phyloP scores from a whole-genome alignment of 1,140 invertebrate genomes.

The Sarcophaga peregrina region DNA sequence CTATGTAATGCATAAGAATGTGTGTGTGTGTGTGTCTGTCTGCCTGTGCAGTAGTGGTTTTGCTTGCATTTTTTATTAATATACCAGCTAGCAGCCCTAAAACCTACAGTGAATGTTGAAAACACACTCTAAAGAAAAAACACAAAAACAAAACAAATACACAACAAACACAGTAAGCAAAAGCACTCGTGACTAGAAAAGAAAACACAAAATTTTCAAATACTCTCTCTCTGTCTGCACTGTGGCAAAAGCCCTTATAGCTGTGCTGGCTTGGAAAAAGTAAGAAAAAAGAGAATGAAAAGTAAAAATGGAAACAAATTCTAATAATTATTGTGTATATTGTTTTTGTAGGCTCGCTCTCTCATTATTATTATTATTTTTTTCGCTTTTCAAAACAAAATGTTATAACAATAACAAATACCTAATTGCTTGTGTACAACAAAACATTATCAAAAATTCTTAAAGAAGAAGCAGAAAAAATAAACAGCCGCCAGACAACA shows the following conservation, averaged over 20 bases:
- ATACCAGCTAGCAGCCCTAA: not conserved
- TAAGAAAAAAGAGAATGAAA: not conserved
- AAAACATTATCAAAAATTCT: not conserved
- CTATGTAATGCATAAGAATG: no score
- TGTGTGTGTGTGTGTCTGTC: conserved; percentile 16
- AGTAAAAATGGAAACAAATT: not conserved
- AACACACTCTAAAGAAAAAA: no score
- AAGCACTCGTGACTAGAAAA: no score
- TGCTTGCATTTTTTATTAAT: no score
- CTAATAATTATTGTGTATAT: no score
- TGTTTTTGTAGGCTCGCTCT: not conserved
- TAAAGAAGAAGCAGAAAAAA: not conserved
- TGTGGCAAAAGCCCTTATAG: no score
- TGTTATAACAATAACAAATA: not conserved
- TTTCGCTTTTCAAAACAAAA: not conserved
- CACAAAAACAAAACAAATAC: no score
- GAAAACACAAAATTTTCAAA: no score
- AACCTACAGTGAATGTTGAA: not conserved
- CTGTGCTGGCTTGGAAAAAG: no score
- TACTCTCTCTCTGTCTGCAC: no score
- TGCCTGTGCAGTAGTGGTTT: conserved; percentile 3
- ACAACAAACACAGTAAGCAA: no score
- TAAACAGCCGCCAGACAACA: not conserved
- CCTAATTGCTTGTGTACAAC: no score
- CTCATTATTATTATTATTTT: not conserved